Evolutionary conservation across 1,140 invertebrate species (phyloP), one percentile per base, ranked within the genome.

Genomic region (Octopus sinensis): DNA sequence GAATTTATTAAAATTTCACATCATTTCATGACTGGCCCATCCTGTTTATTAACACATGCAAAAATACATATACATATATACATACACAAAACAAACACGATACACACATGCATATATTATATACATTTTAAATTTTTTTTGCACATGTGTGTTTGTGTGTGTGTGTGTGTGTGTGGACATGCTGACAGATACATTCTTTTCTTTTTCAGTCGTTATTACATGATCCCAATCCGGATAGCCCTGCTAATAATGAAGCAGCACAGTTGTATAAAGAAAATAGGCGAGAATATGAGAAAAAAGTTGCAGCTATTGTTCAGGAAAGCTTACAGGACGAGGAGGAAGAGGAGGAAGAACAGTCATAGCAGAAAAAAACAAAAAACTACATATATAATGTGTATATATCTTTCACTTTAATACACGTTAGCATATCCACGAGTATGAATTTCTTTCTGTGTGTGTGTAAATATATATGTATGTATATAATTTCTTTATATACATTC

Each of bases 171-270:
- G 62, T n/a, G 62, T 68, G 62, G 10, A n/a, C 10, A 68, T 12
- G 62, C 10, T n/a, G 10, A 68, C 10, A 13, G 62, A 68, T 13
- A n/a, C 1, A n/a, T 83, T 86, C 78, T 84, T 85, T 83, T 86
- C 62, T 81, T 79, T 88, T 90, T 79, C 88, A 91, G 90, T 91
- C 91, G 79, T 86, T 91, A 79, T 86, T 91, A 81, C 89, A 91
- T 84, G 91, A 91, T 80, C 91, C 91, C 53, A 91, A 91, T 86
- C 90, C 90, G 78, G 91, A 91, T 87, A 91, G 89, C 81, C 91
- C 91, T 53, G 91, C 91, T 53, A 91, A 91, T 85, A 90, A 90
- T 86, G 88, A 90, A 81, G 91, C 91, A 43, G 91, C 91, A 51
- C 89, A 91, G 86, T 86, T 91, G 82, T 91, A 90, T 88, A 86